Conservation (phyloP, 2,797 vertebrate genomes). For the Arremon brunneinucha region DNA sequence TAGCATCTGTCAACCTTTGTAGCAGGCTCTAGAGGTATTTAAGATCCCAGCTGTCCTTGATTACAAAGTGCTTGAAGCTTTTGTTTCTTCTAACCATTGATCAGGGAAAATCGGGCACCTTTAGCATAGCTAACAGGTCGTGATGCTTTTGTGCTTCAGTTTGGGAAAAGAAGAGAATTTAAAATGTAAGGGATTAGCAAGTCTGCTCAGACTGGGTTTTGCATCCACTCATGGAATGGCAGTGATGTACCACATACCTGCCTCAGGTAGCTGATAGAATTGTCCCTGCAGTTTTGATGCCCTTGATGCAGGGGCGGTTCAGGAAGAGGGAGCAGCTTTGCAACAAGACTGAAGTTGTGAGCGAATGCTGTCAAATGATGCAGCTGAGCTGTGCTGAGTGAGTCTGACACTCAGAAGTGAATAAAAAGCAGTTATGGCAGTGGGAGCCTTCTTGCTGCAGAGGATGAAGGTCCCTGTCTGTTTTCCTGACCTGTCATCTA, state of each 20-base stretch:
- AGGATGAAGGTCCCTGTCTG: not conserved
- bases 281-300: not conserved
- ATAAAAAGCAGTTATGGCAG: not conserved
- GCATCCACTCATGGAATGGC: not conserved
- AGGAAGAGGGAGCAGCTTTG: not conserved
- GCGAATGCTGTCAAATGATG: not conserved
- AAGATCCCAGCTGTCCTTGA: not conserved
- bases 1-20: not conserved
- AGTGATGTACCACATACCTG: not conserved
- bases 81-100: not conserved
- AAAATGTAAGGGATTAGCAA: rapidly evolving
- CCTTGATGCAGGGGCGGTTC: not conserved
- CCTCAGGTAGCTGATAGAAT: not conserved
- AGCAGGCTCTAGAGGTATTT: not conserved
- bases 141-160: not conserved
- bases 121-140: not conserved
- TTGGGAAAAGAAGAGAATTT: not conserved
- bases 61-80: not conserved
- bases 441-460: not conserved
- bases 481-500: not conserved
- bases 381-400: not conserved
- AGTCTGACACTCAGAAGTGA: not conserved
- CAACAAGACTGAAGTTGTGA: not conserved
- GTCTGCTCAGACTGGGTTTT: not conserved
- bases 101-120: not conserved